Percentiles rank a stretch among this genome's conserved stretches.
These are phyloP conservation scores for Drosophila anceps DNA, from an alignment of 2,888 invertebrate species.

Conservation along the genomic window DNA sequence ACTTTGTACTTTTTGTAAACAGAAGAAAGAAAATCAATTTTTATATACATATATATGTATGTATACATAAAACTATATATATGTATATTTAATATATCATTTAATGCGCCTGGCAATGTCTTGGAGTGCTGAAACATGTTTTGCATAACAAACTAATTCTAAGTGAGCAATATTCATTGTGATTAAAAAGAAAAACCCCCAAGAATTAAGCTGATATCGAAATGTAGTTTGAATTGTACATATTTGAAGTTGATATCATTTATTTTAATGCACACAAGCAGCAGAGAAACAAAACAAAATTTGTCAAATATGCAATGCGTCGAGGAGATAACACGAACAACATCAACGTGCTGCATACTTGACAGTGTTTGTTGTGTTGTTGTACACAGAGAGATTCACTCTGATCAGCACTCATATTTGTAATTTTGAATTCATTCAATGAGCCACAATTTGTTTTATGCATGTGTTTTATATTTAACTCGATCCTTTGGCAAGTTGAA, in stretches of 20 bases:
- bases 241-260: not conserved
- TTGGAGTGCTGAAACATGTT: constrained; percentile 41
- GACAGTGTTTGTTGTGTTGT: constrained; percentile 9
- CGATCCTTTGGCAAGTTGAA: not conserved
- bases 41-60: constrained; percentile 21
- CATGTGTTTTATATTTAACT: not conserved
- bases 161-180: constrained; percentile 74
- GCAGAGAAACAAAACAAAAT: constrained; percentile 11
- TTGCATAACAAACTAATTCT: constrained; percentile 47
- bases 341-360: constrained; percentile 49
- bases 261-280: not conserved
- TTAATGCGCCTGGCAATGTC: constrained; percentile 32
- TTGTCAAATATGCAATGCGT: constrained; percentile 23
- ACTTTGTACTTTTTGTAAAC: constrained; percentile 50
- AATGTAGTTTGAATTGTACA: constrained; percentile 5
- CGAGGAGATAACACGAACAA: not conserved
- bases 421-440: not conserved
- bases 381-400: no score
- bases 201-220: constrained; percentile 27
- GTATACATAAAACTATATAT: constrained; percentile 5
- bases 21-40: constrained; percentile 4
- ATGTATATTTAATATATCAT: constrained; percentile 39
- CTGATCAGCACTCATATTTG: not conserved
- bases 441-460: not conserved
- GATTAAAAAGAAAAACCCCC: constrained; percentile 46